Percentiles rank a stretch among this genome's conserved stretches.
phyloP scores from a whole-genome alignment of 2,797 vertebrate genomes.

The Arctocebus calabarensis region DNA sequence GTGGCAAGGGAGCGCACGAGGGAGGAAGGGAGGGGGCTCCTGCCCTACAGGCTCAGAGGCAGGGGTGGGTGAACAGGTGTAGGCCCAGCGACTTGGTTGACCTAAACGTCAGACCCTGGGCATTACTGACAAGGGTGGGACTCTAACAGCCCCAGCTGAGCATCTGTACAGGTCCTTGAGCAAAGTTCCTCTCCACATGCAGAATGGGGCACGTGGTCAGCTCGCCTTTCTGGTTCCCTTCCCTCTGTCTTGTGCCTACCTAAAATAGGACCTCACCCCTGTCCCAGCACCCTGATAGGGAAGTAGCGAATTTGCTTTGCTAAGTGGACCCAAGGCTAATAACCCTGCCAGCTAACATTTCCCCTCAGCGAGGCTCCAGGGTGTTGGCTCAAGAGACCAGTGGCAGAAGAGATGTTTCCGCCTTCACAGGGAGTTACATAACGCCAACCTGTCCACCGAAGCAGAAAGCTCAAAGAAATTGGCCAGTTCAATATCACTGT shows the following conservation, averaged over 20 bases:
- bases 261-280: neutral
- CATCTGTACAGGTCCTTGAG: neutral
- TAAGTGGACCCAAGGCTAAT: neutral
- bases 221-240: neutral
- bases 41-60: neutral
- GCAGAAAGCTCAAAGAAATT: neutral
- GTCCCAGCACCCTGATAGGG: neutral
- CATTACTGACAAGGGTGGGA: neutral
- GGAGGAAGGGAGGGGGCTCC: neutral
- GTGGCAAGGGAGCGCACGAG: rapidly evolving
- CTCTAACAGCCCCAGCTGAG: neutral
- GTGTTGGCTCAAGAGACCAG: neutral
- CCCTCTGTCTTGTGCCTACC: neutral
- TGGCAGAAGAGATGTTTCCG: neutral
- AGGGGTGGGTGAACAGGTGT: no score
- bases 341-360: no score
- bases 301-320: neutral
- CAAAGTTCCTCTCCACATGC: neutral
- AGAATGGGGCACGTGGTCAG: neutral
- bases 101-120: rapidly evolving
- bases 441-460: neutral
- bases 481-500: neutral
- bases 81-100: neutral
- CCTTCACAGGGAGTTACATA: neutral
- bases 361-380: neutral